phyloP scores from a whole-genome alignment of 1,140 invertebrate species.

The Pseudomyrmex dendroicus region DNA sequence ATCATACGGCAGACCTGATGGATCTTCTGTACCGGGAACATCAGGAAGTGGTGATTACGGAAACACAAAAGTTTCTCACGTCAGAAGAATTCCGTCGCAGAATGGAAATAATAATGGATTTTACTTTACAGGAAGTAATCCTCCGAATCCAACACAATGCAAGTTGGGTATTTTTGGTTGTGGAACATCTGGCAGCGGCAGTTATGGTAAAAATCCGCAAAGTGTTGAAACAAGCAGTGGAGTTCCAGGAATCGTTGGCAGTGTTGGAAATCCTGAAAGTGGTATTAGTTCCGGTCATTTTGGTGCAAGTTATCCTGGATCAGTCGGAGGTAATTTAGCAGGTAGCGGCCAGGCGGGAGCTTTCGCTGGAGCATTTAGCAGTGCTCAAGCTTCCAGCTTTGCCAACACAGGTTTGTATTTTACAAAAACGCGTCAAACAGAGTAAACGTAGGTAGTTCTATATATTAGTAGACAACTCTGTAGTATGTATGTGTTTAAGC shows the following conservation, averaged over 20 bases:
- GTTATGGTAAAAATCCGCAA: not conserved
- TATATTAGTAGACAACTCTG: not conserved
- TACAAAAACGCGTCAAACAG: not conserved
- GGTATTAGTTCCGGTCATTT: not conserved
- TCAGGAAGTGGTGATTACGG: not conserved
- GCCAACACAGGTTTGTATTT: conserved; percentile 9
- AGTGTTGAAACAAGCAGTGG: conserved; percentile 6
- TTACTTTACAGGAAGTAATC: conserved; percentile 6
- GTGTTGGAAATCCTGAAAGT: not conserved
- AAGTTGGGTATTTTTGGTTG: conserved; percentile 14
- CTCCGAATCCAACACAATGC: not conserved
- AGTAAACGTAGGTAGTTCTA: not conserved
- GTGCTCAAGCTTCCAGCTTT: conserved; percentile 42
- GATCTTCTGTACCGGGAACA: not conserved
- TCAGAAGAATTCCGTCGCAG: not conserved
- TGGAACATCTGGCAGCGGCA: not conserved
- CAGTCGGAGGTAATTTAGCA: conserved; percentile 5
- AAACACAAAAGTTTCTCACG: not conserved
- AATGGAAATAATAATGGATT: not conserved
- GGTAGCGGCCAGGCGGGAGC: not conserved
- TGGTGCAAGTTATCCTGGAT: not conserved
- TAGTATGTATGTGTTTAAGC: not conserved
- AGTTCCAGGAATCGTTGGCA: not conserved
- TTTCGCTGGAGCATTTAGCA: conserved; percentile 34
- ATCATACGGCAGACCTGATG: not conserved